Conservation (phyloP, 2,113 vertebrate genomes). For the Neofelis nebulosa region DNA sequence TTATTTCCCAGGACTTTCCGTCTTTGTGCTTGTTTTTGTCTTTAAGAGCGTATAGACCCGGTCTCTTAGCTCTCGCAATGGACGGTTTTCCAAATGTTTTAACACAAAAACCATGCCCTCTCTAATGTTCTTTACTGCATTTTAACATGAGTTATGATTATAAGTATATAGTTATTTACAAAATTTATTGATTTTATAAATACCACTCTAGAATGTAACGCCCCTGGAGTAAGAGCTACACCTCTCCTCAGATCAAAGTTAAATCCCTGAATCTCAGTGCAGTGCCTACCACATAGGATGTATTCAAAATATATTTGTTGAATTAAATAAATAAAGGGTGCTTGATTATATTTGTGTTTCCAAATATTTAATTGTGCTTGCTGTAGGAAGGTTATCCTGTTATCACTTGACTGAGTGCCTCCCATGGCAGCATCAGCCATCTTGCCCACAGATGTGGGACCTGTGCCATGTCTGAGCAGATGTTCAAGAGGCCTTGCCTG, state of each 20-base stretch:
- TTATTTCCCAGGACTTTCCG: neutral
- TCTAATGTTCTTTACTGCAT: neutral
- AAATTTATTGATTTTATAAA: neutral
- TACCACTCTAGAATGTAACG: neutral
- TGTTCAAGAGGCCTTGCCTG: neutral
- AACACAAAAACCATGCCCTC: neutral
- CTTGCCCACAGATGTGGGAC: neutral
- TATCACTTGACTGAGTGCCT: neutral
- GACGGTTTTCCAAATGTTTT: neutral
- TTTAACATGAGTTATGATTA: neutral
- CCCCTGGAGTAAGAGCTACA: neutral
- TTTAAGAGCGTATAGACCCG: neutral
- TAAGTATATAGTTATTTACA: neutral
- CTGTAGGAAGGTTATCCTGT: neutral
- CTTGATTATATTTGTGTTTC: neutral
- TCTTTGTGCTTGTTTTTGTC: neutral
- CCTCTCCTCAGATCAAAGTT: neutral
- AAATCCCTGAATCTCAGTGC: neutral
- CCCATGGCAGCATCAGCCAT: accelerated
- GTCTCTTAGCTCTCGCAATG: neutral
- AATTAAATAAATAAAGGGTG: neutral
- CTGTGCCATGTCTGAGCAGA: neutral
- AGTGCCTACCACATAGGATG: neutral
- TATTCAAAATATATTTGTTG: neutral
- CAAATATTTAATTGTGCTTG: neutral